Evolutionary conservation across 2,888 invertebrate genomes (phyloP).

Genomic region (Caenorhabditis sp.): DNA sequence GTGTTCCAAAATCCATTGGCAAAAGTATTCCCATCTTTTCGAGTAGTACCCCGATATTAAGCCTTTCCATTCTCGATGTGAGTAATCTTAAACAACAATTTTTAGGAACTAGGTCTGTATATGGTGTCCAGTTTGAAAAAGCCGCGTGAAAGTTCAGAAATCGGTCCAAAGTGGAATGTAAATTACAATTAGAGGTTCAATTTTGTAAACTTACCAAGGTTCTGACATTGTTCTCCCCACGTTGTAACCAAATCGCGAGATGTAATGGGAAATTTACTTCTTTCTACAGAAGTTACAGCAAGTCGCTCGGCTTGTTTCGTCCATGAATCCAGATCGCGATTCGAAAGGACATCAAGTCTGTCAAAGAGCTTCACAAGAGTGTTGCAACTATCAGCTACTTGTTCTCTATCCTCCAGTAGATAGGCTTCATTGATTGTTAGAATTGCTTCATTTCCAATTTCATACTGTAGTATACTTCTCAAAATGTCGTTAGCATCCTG

Average conservation of each 20-base stretch:
- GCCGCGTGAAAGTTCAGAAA: no score
- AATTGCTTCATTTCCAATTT: constrained; percentile 43
- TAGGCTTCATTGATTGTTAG: constrained; percentile 36
- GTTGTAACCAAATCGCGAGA: constrained; percentile 20
- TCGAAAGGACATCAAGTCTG: constrained; percentile 24
- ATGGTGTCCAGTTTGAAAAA: no score
- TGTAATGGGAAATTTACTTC: background rate
- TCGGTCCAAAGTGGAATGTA: no score
- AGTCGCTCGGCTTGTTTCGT: constrained; percentile 10
- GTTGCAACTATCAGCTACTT: constrained; percentile 25
- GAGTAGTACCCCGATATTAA: constrained; percentile 46
- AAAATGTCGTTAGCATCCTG: constrained; percentile 43
- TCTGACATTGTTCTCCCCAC: constrained; percentile 31
- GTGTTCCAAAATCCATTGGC: constrained; percentile 43
- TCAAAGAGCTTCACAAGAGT: constrained; percentile 27
- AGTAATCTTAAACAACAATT: constrained; percentile 26
- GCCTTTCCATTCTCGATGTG: constrained; percentile 46
- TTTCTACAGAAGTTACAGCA: background rate
- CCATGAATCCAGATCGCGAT: constrained; percentile 26
- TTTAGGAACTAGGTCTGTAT: no score
- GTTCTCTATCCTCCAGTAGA: constrained; percentile 31
- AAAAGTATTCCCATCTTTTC: constrained; percentile 50
- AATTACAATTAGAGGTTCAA: background rate
- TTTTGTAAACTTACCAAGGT: constrained; percentile 10
- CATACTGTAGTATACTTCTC: constrained; percentile 37